Percentiles rank a stretch among this genome's conserved stretches.
phyloP scores from a whole-genome alignment of 2,888 invertebrate species.

The Scrobipalpa costella region DNA sequence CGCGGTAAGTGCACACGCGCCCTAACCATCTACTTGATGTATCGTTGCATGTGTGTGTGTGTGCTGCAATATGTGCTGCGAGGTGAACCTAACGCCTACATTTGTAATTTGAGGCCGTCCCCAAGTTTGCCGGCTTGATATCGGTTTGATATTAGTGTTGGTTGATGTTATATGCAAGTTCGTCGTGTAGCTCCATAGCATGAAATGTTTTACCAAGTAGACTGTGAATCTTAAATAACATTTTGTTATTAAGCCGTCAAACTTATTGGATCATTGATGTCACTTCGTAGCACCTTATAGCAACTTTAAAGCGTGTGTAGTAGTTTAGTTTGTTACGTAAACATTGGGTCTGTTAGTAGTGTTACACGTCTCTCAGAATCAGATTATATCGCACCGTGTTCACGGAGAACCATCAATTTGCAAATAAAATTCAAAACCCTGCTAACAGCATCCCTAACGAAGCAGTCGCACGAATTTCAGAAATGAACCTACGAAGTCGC shows the following conservation, averaged over 20 bases:
- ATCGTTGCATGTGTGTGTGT: conserved; percentile 53
- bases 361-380: not conserved
- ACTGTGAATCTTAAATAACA: not conserved
- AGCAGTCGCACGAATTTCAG: not conserved
- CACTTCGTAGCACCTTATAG: not conserved
- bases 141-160: conserved; percentile 1
- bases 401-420: not conserved
- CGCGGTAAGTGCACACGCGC: conserved; percentile 76
- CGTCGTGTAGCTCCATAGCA: not conserved
- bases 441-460: not conserved
- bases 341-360: conserved; percentile 2
- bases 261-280: not conserved
- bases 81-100: conserved; percentile 13
- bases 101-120: not conserved
- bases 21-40: conserved; percentile 38
- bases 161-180: not conserved
- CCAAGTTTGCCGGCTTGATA: not conserved
- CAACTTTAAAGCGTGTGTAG: conserved; percentile 9
- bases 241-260: not conserved
- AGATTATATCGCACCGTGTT: not conserved
- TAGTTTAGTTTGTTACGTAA: not conserved
- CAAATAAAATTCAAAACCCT: not conserved
- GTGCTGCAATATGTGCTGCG: conserved; percentile 29
- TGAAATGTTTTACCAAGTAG: not conserved
- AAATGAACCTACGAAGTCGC: not conserved